Evolutionary conservation across 2,113 vertebrate genomes (phyloP).

Genomic region (Formicarius rufipectus): DNA sequence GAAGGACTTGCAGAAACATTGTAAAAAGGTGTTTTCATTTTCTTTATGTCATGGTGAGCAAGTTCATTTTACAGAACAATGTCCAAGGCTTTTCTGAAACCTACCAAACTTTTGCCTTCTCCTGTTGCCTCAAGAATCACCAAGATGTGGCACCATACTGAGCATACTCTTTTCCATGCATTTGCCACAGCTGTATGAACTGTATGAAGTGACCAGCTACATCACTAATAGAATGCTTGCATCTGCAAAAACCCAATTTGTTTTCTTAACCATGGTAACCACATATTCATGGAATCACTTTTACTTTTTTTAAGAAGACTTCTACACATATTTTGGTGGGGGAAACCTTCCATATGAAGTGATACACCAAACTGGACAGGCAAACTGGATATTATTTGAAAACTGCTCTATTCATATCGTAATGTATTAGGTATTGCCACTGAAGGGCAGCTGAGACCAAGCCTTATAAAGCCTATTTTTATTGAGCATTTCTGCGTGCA

Average conservation of each 20-base stretch:
- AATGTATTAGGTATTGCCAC: not conserved
- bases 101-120: not conserved
- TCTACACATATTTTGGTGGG: not conserved
- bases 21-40: not conserved
- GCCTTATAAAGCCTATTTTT: constrained; percentile 3
- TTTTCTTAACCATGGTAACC: constrained; percentile 49
- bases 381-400: not conserved
- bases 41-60: not conserved
- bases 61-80: not conserved
- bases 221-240: constrained; percentile 12
- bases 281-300: not conserved
- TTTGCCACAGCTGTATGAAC: not conserved
- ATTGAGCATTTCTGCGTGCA: not conserved
- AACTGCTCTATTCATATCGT: not conserved
- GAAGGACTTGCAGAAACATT: not conserved
- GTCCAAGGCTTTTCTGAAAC: not conserved
- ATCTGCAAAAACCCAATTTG: constrained; percentile 34
- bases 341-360: not conserved
- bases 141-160: not conserved
- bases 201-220: not conserved
- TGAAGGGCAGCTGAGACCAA: not conserved
- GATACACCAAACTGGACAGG: not conserved
- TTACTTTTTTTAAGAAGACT: not conserved
- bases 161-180: not conserved
- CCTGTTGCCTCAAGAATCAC: not conserved